Conservation (phyloP, 1,140 invertebrate species). For the Arctopsyche grandis region DNA sequence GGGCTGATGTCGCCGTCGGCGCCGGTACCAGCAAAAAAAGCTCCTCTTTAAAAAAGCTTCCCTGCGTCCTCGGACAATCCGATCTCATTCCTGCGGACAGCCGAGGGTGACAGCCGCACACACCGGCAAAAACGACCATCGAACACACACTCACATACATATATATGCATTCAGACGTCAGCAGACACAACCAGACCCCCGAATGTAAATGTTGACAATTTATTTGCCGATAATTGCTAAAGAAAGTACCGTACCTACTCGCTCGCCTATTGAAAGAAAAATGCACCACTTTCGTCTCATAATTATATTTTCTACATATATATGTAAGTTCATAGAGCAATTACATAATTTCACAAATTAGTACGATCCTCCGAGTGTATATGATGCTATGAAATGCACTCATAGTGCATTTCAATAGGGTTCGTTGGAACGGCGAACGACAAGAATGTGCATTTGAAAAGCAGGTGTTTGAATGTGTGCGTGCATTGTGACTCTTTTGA, state of each 20-base stretch:
- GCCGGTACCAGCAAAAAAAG: conserved; percentile 50
- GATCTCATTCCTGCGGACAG: conserved; percentile 54
- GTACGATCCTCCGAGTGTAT: no score
- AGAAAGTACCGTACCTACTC: no score
- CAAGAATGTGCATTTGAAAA: background rate
- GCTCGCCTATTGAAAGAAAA: no score
- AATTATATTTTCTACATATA: no score
- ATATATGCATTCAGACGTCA: conserved; percentile 40
- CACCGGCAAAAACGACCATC: background rate
- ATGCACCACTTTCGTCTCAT: no score
- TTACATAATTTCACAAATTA: no score
- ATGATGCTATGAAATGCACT: no score
- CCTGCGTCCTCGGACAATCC: conserved; percentile 48
- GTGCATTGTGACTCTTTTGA: background rate
- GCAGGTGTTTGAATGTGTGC: background rate
- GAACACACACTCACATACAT: background rate
- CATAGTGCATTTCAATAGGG: background rate
- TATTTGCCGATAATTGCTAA: conserved; percentile 50
- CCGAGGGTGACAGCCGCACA: conserved; percentile 50
- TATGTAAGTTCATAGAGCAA: no score
- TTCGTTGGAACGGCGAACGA: background rate
- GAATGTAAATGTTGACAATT: conserved; percentile 52
- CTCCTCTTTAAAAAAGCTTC: conserved; percentile 50
- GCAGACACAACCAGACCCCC: background rate
- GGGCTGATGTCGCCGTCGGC: conserved; percentile 27